Evolutionary conservation across 2,113 vertebrate species (phyloP), one percentile per base, ranked within the genome.

Genomic region (Embiotoca jacksoni): DNA sequence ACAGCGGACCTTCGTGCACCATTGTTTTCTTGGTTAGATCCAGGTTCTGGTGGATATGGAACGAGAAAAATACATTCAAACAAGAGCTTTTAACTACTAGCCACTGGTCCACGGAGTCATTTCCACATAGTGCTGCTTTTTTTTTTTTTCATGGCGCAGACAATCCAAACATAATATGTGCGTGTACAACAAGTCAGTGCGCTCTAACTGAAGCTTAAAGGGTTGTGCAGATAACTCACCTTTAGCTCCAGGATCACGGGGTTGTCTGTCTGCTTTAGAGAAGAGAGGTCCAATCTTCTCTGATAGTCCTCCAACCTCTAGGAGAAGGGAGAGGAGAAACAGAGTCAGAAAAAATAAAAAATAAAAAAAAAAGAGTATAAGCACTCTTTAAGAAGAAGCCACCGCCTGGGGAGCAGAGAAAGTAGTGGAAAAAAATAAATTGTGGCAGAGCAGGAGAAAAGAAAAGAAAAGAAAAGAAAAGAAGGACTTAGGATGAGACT

Each of bases 291-390:
- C 50, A 99, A 92, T 50, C 97, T 91, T 75, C 97, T 96, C 93
- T 99, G 98, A 78, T 99, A 99, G 92, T 99, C 98, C 92, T 99
- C 98, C 88, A 99, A 82, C 82, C 95, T 97, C 98, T 99, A 72
- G 35, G 90, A 7, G 9, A 56, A 70, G n/a, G 10, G 35, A 0
- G 0, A 63, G 57, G 7, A 71, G 1, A 36, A 47, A 55, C 7
- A 54, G 5, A 61, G 46, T 56, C 4, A 46, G 10, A 59, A 37
- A 0, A 33, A 37, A 3, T 57, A 39, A 0, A 32, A 39, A 3
- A 60, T 10, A 35, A 3, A 63, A 59, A 63, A 59, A 75, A 3
- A 2, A 0, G 10, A 3, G 41, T 52, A 55, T 66, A 32, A 39
- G 59, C 2, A 6, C 35, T 86, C 50, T 67, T 54, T 52, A 65